Evolutionary conservation across 2,888 invertebrate genomes (phyloP), one percentile per base, ranked within the genome.

Genomic region (Dichetophora obliterata): DNA sequence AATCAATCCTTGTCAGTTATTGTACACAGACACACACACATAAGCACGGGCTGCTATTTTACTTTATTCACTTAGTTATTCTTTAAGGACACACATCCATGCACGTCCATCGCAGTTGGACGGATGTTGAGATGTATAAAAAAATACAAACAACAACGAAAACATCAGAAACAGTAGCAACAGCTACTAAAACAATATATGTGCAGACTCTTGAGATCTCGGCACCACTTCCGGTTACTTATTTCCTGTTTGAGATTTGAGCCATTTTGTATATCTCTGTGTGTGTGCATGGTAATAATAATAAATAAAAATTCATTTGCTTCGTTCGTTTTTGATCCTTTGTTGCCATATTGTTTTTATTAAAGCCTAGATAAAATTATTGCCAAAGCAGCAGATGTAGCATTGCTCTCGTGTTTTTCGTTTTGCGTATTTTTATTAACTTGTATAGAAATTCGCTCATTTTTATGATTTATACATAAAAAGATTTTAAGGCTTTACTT

Each of bases 261-360:
- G 59, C 3, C 59, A 2, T 5, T 59, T 9, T 27, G 24, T 27
- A 27, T 27, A 11, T 27, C 11, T 3, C 6, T 19, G 22, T 22
- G 59, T 22, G 59, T 27, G 22, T 24, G 24, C 24, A 48, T 24
- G 6, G 19, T 9, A 68, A 76, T 72, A 76, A 76, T 76, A 48
- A 77, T 77, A 77, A 77, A 77, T 77, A 77, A 77, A 75, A 77
- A 75, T 75, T 75, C 77, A 71, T 65, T 65, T 66, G 63, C 50
- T 48, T 73, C 27, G 72, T 61, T 72, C 65, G 68, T 78, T 70
- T 66, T 5, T 71, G 59, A 59, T 71, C 59, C 71, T 34, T 52
- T 50, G 76, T 50, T 69, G 71, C 69, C 76, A 69, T 72, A 70
- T 77, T 75, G 75, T 75, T 79, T 79, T 77, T 79, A 77, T 79